Base-by-base conservation (phyloP, 2,113 vertebrate genomes). In the Spizaetus ornatus region DNA sequence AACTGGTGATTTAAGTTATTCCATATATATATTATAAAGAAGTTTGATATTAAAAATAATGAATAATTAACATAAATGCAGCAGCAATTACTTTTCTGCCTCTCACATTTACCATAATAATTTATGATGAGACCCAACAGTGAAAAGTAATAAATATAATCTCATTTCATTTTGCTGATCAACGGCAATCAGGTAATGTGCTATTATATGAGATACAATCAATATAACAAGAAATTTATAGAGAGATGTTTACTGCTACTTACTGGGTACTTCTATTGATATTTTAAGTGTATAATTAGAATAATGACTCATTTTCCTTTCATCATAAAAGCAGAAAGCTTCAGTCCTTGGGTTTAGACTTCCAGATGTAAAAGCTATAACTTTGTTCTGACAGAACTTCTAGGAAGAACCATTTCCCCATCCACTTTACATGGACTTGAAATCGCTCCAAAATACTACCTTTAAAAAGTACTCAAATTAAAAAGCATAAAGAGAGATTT, bases 241-340 rank as follows among this genome's bases (percentile, higher is more conserved):
- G 10, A 72, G 42, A 86, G 32, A 93, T 88, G 48, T 90, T 96
- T 96, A 97, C 31, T 93, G 62, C 78, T 83, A 77, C 87, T 90
- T 83, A 90, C 45, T 52, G 45, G 88, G 71, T 83, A 94, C 71
- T 90, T 88, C 34, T 82, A 95, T 29, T 70, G 90, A 83, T 94
- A 93, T 94, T 93, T 96, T 92, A 93, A 90, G 93, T 77, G 50
- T 73, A 63, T 90, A 86, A 94, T 95, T 93, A 91, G 82, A 90
- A 93, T 91, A 94, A 88, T 53, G 82, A 80, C 58, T 94, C 92
- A 94, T 92, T 88, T 73, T 62, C 56, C 82, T 90, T 91, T 85
- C 82, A 91, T 62, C 62, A 62, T 53, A 88, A 93, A 90, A 95
- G 45, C 52, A 90, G 20, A 94, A 87, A 90, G 79, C 53, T 73